Evolutionary conservation across 1,140 invertebrate species (phyloP).

Genomic region (Heliothis subflexa): DNA sequence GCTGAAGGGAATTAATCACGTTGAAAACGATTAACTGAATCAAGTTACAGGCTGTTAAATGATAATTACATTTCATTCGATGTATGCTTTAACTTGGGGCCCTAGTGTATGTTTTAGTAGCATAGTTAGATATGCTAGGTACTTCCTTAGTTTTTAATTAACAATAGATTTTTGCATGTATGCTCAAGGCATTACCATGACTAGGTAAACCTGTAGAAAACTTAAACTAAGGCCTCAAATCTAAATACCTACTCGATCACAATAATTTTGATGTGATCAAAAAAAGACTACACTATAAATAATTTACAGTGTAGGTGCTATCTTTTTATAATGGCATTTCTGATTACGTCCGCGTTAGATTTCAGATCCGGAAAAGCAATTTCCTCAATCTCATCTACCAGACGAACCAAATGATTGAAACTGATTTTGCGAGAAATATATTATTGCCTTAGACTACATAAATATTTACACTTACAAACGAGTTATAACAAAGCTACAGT

Average conservation of each 20-base stretch:
- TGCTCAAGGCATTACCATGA: too few relatives aligned
- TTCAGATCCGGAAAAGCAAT: slow-evolving; percentile 25
- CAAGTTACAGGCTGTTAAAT: slow-evolving; percentile 4
- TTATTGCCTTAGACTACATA: slow-evolving; percentile 33
- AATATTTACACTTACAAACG: slow-evolving; percentile 48
- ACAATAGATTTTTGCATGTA: neutral
- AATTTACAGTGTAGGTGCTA: too few relatives aligned
- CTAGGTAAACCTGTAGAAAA: too few relatives aligned
- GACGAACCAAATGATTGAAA: slow-evolving; percentile 7
- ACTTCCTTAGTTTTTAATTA: too few relatives aligned
- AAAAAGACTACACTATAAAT: too few relatives aligned
- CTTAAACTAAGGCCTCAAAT: too few relatives aligned
- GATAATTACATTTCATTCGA: neutral
- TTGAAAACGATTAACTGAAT: slow-evolving; percentile 19
- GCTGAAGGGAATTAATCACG: slow-evolving; percentile 27
- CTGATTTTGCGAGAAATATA: slow-evolving; percentile 7
- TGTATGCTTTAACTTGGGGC: neutral
- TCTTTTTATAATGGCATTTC: neutral
- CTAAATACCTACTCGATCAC: too few relatives aligned
- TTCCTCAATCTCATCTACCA: slow-evolving; percentile 22
- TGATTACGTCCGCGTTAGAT: neutral
- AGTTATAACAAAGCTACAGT: slow-evolving; percentile 70
- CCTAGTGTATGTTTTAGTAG: neutral
- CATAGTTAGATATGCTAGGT: neutral
- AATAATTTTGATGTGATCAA: too few relatives aligned